Conservation (phyloP, 2,888 invertebrate genomes). For the Noctua janthina region DNA sequence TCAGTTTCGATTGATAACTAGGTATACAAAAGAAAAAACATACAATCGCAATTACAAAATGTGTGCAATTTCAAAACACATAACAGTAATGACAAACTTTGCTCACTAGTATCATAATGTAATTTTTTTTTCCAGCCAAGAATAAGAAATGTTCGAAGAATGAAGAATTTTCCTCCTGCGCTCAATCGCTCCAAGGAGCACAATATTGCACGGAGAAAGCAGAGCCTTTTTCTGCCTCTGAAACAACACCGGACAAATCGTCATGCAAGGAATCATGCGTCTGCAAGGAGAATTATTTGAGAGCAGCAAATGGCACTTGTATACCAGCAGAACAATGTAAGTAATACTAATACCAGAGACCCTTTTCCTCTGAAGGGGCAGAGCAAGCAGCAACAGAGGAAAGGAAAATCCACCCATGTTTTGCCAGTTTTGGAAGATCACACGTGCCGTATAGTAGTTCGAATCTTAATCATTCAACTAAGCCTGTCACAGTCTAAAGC, state of each 20-base stretch:
- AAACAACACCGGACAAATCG: not conserved
- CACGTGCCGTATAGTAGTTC: not conserved
- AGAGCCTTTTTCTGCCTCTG: not conserved
- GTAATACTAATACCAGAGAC: not conserved
- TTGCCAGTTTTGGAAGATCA: not conserved
- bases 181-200: constrained; percentile 36
- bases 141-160: constrained; percentile 48
- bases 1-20: not conserved
- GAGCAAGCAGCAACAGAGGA: not conserved
- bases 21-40: not conserved
- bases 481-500: not conserved
- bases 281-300: constrained; percentile 50
- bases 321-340: constrained; percentile 48
- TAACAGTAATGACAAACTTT: not conserved
- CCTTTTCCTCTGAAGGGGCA: not conserved
- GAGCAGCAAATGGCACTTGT: constrained; percentile 50
- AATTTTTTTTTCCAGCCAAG: constrained; percentile 32
- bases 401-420: not conserved
- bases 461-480: not conserved
- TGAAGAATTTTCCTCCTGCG: constrained; percentile 53
- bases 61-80: not conserved
- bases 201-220: constrained; percentile 54
- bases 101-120: not conserved
- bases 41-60: not conserved
- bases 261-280: constrained; percentile 51